Evolutionary conservation across 2,113 vertebrate genomes (phyloP), one percentile per base, ranked within the genome.

Genomic region (Eubucco bourcierii): DNA sequence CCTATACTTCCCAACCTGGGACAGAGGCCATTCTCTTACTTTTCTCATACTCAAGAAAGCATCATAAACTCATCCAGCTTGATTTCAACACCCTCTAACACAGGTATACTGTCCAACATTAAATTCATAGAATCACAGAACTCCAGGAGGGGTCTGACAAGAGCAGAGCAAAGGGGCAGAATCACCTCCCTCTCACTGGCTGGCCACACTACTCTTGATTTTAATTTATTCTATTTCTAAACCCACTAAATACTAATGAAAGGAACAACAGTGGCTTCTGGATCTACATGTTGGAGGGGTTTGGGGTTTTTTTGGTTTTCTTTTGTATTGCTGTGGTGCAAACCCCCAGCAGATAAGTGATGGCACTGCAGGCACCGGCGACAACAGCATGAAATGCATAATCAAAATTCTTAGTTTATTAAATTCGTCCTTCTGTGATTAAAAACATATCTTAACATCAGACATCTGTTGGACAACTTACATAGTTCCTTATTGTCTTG

Each of bases 381-480:
- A 94, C 80, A 72, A 85, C 28, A 80, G 72, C 52, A 78, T 81
- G 76, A 84, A 77, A 80, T 1, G 46, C 50, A 61, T 85, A 73
- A 74, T 93, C 79, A 95, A 95, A 90, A 81, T 67, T 65, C 74
- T 96, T 52, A 24, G 10, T 58, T 89, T 87, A 85, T 79, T 52
- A 13, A 77, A 68, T 82, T 91, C 92, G 71, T 91, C 71, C 79
- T 89, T 90, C 25, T 41, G 78, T 94, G 94, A 94, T 97, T 80
- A 95, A 94, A 97, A 85, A 33, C 74, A 59, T 95, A 79, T 85
- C 93, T 85, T 90, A 94, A 73, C 74, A 77, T 84, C 76, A 84
- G 93, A 67, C 94, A 94, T 97, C 94, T 96, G 94, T 50, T 93
- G 91, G 91, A 85, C 91, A 96, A 94, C 72, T 90, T 93, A 37